phyloP scores from a whole-genome alignment of 1,140 invertebrate genomes.

The Forficula auricularia region DNA sequence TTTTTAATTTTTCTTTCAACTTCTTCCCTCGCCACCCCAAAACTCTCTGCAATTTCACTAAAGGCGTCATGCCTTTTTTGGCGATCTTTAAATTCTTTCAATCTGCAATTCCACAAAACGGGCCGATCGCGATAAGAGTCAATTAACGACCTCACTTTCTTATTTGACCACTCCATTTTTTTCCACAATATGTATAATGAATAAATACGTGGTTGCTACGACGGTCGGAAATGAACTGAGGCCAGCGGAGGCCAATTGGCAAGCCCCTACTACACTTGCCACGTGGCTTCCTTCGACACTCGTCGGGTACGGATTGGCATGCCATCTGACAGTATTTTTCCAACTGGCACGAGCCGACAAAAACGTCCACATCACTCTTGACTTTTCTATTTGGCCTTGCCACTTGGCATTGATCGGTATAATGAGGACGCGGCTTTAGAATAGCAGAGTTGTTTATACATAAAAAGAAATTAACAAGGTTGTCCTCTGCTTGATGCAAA shows the following conservation, averaged over 20 bases:
- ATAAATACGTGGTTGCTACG: no score
- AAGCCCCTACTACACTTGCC: not conserved
- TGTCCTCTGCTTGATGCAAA: no score
- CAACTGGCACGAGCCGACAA: not conserved
- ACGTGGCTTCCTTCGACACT: constrained; percentile 4
- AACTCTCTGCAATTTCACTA: constrained; percentile 11
- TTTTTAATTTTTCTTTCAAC: constrained; percentile 14
- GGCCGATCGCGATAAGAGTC: constrained; percentile 8
- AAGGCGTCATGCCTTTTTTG: constrained; percentile 12
- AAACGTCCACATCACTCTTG: not conserved
- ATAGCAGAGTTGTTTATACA: no score
- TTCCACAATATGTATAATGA: no score
- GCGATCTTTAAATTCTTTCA: constrained; percentile 9
- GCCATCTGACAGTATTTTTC: not conserved
- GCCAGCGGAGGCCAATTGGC: not conserved
- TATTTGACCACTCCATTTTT: constrained; percentile 9
- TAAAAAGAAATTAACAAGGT: no score
- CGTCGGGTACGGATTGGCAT: not conserved
- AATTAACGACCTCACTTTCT: constrained; percentile 7
- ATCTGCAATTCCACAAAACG: constrained; percentile 9
- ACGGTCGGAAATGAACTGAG: not conserved
- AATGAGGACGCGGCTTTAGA: not conserved
- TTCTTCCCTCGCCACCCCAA: constrained; percentile 12
- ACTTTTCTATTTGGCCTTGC: not conserved
- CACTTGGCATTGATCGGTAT: not conserved